Percentiles rank a stretch among this genome's conserved stretches.
phyloP scores from a whole-genome alignment of 2,113 vertebrate genomes.

The Prionailurus viverrinus region DNA sequence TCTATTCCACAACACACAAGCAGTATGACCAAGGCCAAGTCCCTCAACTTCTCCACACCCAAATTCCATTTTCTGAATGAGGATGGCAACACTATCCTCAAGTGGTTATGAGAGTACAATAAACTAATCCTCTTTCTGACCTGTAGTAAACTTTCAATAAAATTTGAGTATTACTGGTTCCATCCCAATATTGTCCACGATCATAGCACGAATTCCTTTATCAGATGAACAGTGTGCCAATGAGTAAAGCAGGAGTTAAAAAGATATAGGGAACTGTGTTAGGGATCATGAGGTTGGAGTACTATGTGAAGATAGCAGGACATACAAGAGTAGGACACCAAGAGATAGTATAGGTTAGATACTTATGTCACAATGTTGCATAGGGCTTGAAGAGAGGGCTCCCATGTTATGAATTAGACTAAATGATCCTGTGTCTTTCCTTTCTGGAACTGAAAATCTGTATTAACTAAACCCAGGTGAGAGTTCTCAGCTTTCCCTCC shows the following conservation, averaged over 20 bases:
- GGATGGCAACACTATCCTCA: neutral
- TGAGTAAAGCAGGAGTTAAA: neutral
- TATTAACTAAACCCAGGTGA: conserved; percentile 47
- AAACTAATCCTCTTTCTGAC: neutral
- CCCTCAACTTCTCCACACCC: neutral
- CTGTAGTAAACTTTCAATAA: neutral
- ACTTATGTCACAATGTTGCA: neutral
- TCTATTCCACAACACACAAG: neutral
- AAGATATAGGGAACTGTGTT: neutral
- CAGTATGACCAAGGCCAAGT: neutral
- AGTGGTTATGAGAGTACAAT: neutral
- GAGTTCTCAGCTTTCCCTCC: conserved; percentile 23
- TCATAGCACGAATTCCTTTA: neutral
- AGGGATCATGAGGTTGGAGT: neutral
- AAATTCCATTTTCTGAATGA: neutral
- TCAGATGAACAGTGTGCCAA: neutral
- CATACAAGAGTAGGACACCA: neutral
- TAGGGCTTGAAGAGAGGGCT: neutral
- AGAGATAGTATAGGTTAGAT: neutral
- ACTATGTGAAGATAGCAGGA: neutral
- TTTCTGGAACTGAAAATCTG: conserved; percentile 4
- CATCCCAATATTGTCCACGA: neutral
- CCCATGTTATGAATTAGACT: neutral
- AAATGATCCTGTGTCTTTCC: neutral
- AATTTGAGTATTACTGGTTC: neutral